These are phyloP conservation scores for Bostrychus sinensis DNA, from an alignment of 2,113 vertebrate genomes.

Conservation along the genomic window DNA sequence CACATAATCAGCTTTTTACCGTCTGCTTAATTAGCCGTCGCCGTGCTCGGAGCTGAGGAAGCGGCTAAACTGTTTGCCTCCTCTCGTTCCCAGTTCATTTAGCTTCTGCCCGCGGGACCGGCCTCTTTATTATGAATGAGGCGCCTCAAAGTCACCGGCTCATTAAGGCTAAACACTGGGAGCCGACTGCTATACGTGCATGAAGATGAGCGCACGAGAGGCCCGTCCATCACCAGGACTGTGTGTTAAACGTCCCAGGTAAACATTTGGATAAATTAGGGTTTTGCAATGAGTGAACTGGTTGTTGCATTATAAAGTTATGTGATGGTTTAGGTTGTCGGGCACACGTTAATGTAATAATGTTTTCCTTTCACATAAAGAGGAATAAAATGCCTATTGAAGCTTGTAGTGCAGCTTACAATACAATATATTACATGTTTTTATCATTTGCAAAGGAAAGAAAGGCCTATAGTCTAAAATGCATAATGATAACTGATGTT, in stretches of 20 bases:
- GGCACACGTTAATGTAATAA: too few relatives aligned
- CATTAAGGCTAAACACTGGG: conserved; percentile 65
- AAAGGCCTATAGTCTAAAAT: too few relatives aligned
- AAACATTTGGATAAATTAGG: background rate
- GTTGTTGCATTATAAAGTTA: background rate
- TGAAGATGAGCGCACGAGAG: conserved; percentile 32
- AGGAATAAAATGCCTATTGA: too few relatives aligned
- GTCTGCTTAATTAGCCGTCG: conserved; percentile 46
- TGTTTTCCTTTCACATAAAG: too few relatives aligned
- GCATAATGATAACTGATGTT: too few relatives aligned
- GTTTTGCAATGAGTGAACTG: background rate
- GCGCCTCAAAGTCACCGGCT: conserved; percentile 65
- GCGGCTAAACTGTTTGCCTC: conserved; percentile 69
- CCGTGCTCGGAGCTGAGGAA: conserved; percentile 54
- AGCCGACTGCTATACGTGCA: conserved; percentile 46
- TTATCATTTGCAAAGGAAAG: too few relatives aligned
- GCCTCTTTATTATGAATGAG: conserved; percentile 71
- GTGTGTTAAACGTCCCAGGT: background rate
- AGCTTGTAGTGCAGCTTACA: too few relatives aligned
- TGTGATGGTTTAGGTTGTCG: background rate
- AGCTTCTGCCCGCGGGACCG: conserved; percentile 55
- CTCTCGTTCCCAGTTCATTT: conserved; percentile 68
- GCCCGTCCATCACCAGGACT: conserved; percentile 23
- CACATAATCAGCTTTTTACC: conserved; percentile 20
- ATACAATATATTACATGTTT: too few relatives aligned